These are phyloP conservation scores for Listrodromus nycthemerus DNA, from an alignment of 2,888 invertebrate species.

Conservation along the genomic window DNA sequence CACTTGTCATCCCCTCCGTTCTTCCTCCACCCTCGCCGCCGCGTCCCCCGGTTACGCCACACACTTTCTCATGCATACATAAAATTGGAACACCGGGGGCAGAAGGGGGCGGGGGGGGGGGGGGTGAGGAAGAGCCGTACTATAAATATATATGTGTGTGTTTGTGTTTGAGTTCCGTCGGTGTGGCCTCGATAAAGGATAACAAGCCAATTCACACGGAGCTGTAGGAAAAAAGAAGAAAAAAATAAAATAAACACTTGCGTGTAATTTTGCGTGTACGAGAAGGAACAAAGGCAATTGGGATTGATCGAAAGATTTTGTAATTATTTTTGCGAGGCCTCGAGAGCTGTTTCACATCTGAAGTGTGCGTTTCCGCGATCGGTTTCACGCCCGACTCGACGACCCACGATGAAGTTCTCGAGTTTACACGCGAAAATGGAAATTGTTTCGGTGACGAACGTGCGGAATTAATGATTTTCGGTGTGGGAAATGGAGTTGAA, in stretches of 20 bases:
- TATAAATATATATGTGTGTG: background rate
- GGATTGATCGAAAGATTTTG: slow-evolving; percentile 10
- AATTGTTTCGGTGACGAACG: background rate
- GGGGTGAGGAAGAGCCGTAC: background rate
- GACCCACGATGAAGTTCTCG: background rate
- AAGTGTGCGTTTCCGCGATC: slow-evolving; percentile 12
- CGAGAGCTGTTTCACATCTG: background rate
- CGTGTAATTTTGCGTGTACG: background rate
- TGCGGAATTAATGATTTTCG: background rate
- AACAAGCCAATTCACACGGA: slow-evolving; percentile 54
- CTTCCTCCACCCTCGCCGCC: background rate
- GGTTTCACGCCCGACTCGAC: slow-evolving; percentile 28
- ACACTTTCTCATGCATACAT: slow-evolving; percentile 62
- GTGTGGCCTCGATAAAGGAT: slow-evolving; percentile 50
- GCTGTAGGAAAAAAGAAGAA: background rate
- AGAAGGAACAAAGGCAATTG: slow-evolving; percentile 31
- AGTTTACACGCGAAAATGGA: background rate
- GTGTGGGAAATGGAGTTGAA: background rate
- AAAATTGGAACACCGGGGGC: slow-evolving; percentile 49
- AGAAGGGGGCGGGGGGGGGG: too few species aligned
- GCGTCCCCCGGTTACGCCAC: slow-evolving; percentile 6
- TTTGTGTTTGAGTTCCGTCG: slow-evolving; percentile 5
- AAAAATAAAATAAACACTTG: too few species aligned
- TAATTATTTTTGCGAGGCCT: background rate
- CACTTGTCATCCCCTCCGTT: slow-evolving; percentile 53